These are phyloP conservation scores for Oxyruncus cristatus DNA, from an alignment of 2,113 vertebrate species.

Conservation along the genomic window DNA sequence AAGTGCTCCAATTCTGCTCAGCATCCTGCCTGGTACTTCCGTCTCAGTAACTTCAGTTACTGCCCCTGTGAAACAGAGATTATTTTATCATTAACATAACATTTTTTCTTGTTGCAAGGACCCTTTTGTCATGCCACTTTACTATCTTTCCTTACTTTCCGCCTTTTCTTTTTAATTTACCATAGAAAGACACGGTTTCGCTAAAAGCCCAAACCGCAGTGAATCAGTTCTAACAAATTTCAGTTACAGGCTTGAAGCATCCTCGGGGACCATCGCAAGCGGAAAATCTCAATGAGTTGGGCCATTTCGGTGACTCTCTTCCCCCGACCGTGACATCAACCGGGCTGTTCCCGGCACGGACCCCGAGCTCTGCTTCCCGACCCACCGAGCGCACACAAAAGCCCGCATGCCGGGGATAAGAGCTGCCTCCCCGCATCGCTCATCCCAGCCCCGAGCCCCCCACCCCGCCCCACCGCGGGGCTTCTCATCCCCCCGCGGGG, in stretches of 20 bases:
- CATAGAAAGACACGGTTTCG: neutral
- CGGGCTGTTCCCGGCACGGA: neutral
- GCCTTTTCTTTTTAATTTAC: neutral
- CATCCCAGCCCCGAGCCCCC: neutral
- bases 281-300: neutral
- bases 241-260: neutral
- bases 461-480: neutral
- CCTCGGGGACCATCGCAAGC: neutral
- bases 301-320: neutral
- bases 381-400: neutral
- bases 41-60: neutral
- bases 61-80: neutral
- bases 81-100: neutral
- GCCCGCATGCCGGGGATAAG: neutral
- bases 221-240: neutral
- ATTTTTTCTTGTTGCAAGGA: neutral
- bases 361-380: neutral
- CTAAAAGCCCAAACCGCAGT: neutral
- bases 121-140: neutral
- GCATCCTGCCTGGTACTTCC: neutral
- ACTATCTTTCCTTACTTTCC: neutral
- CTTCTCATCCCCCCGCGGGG: neutral
- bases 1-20: neutral
- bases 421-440: neutral
- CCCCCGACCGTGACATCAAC: accelerated